Base-by-base conservation (phyloP, 2,797 vertebrate genomes). In the Xiphorhynchus erythropygius region DNA sequence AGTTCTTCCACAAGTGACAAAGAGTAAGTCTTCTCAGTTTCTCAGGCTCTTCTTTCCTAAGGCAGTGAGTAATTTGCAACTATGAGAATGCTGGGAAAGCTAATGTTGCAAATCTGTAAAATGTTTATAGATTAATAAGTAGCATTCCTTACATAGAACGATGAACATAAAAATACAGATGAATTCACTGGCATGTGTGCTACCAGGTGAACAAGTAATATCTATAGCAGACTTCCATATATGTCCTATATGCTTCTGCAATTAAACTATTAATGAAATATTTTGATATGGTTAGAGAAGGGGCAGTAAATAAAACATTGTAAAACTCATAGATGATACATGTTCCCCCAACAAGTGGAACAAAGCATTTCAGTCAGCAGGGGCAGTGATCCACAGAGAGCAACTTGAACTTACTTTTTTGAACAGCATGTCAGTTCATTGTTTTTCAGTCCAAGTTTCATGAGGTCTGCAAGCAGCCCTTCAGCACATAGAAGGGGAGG, bases 21-120 rank as follows among this genome's bases (percentile, higher is more conserved):
- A 78, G 85, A 76, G 88, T 91, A 95, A 80, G 88, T 89, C 13
- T 84, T 77, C 59, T 35, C 90, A 50, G 49, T 19, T 83, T 84
- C 59, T 91, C 32, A 50, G 37, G 23, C 28, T 8, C 25, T 52
- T 21, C 24, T 89, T 89, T 89, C 77, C 52, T 89, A 82, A 85
- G 56, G 32, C 68, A 91, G 41, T 53, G 78, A 82, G 71, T 93
- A 85, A 71, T 80, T 35, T 77, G 13, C 53, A 89, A 56, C 32
- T 64, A n/a, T 64, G 10, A 76, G 37, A 80, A 70, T 57, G 41
- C 53, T 75, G 89, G 82, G 35, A 92, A 84, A 92, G 47, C 33
- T 74, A 80, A 83, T 6, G 16, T 56, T 83, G 44, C n/a, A 67
- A 70, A 80, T 25, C 23, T 82, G 5, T 70, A 56, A 87, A 84